Conservation (phyloP, 2,797 vertebrate species). For the Chrysolophus pictus region DNA sequence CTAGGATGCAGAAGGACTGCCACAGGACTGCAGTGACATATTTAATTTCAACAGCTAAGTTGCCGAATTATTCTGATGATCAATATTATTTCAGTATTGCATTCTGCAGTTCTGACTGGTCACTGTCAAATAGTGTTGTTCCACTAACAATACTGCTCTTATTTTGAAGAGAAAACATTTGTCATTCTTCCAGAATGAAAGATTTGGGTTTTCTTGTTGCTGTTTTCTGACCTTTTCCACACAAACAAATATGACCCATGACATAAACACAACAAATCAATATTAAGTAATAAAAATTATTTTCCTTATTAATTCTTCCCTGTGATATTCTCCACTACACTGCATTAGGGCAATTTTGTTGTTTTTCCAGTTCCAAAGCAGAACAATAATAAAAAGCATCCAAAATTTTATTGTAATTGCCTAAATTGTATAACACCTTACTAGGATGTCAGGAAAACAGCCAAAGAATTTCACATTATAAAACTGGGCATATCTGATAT, state of each 20-base stretch:
- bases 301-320: constrained; percentile 29
- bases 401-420: constrained; percentile 56
- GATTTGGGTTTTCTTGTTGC: not conserved
- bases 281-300: constrained; percentile 17
- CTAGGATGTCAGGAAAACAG: constrained; percentile 25
- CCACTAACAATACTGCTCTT: not conserved
- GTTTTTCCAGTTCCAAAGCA: constrained; percentile 19
- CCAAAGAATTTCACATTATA: constrained; percentile 51
- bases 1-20: not conserved
- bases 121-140: not conserved
- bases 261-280: not conserved
- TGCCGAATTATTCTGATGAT: not conserved
- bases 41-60: not conserved
- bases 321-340: not conserved
- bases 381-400: constrained; percentile 54
- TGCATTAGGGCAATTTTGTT: constrained; percentile 23
- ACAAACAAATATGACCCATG: constrained; percentile 1
- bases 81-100: not conserved
- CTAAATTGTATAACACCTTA: constrained; percentile 64
- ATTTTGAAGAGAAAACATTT: not conserved
- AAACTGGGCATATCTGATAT: constrained; percentile 60
- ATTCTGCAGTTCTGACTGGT: not conserved
- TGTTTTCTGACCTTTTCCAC: not conserved
- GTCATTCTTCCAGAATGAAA: not conserved
- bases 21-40: not conserved